phyloP scores from a whole-genome alignment of 2,113 vertebrate species.

The Alectura lathami region DNA sequence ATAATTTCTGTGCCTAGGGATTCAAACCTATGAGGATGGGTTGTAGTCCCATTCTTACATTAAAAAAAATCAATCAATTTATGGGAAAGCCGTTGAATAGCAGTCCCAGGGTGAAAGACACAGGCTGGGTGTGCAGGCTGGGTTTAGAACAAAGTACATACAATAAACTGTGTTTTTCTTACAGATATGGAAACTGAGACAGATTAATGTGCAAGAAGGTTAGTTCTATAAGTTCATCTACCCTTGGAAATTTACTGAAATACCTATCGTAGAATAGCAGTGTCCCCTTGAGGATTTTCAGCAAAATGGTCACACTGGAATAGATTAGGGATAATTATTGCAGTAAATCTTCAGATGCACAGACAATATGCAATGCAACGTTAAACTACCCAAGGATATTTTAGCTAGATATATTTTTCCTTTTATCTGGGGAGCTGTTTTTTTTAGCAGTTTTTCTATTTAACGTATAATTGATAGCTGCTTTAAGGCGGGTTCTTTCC shows the following conservation, averaged over 20 bases:
- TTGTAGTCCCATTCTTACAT: background rate
- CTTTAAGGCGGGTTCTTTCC: background rate
- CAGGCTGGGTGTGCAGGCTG: background rate
- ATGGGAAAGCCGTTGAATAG: background rate
- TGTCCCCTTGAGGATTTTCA: conserved; percentile 32
- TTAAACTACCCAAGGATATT: background rate
- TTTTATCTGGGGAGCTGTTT: background rate
- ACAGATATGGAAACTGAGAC: background rate
- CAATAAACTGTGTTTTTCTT: background rate
- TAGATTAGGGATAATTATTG: background rate
- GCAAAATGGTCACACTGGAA: background rate
- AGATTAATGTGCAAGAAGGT: background rate
- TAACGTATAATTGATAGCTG: background rate
- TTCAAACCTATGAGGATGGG: background rate
- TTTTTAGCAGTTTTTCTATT: background rate
- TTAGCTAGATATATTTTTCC: background rate
- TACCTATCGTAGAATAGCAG: background rate
- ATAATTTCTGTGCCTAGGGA: background rate
- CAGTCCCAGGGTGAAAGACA: background rate
- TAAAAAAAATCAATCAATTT: background rate
- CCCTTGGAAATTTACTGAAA: background rate
- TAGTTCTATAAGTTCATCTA: background rate
- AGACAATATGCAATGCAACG: background rate
- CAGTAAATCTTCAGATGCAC: background rate
- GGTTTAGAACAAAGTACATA: background rate